Conservation (phyloP, 2,888 invertebrate species). For the Melitaea athalia region DNA sequence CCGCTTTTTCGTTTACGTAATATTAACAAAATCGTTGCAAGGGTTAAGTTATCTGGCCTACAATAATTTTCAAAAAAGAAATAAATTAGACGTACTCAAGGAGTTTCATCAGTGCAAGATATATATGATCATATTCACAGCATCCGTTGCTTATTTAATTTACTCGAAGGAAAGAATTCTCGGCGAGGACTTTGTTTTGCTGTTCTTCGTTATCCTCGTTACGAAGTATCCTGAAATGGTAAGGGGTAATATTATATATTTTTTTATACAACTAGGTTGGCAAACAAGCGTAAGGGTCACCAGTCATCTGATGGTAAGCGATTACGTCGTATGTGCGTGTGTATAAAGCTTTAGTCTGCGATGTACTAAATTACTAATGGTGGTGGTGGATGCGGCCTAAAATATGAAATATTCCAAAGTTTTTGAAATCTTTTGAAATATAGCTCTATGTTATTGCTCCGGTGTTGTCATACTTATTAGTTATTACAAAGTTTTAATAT, state of each 20-base stretch:
- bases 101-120: constrained; percentile 40
- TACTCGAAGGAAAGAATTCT: constrained; percentile 45
- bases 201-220: constrained; percentile 52
- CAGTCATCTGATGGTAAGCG: too few species aligned
- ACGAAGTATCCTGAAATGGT: constrained; percentile 56
- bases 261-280: background rate
- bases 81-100: constrained; percentile 22
- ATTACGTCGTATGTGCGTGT: too few species aligned
- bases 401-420: too few species aligned
- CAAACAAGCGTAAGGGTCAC: too few species aligned
- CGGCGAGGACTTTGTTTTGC: constrained; percentile 49
- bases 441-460: too few species aligned
- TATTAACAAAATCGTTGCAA: constrained; percentile 49
- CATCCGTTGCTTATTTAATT: constrained; percentile 41
- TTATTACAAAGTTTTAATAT: too few species aligned
- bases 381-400: too few species aligned
- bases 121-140: constrained; percentile 43
- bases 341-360: too few species aligned
- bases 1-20: constrained; percentile 55
- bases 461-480: too few species aligned
- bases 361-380: too few species aligned
- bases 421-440: too few species aligned
- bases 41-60: constrained; percentile 38
- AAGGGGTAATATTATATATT: constrained; percentile 41
- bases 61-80: constrained; percentile 33